Evolutionary conservation across 2,113 vertebrate species (phyloP).

Genomic region (Microcebus tavaratra): DNA sequence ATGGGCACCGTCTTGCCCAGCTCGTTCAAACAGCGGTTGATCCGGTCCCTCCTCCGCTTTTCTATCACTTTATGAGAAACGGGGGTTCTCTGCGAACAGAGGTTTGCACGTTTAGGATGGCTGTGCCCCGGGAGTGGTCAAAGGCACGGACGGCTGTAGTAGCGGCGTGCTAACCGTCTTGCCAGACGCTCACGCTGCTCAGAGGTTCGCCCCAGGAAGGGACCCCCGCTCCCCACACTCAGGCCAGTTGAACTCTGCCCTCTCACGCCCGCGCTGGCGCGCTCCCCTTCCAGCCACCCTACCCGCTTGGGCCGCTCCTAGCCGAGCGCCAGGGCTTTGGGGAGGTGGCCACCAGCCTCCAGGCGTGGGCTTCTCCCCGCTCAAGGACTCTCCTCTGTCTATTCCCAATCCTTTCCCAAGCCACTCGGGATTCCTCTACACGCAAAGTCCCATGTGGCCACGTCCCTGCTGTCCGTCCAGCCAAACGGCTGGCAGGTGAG

Average conservation of each 20-base stretch:
- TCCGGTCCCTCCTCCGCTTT: conserved; percentile 95
- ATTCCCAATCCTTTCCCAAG: neutral
- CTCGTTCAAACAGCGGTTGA: conserved; percentile 96
- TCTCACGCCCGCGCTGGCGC: neutral
- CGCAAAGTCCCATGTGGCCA: neutral
- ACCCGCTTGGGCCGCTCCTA: neutral
- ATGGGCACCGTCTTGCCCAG: conserved; percentile 97
- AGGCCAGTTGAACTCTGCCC: neutral
- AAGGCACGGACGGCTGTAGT: neutral
- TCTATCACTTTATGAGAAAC: conserved; percentile 99
- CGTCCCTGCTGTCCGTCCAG: neutral
- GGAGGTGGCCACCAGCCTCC: neutral
- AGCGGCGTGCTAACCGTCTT: neutral
- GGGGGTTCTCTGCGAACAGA: conserved; percentile 90
- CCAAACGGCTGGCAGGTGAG: neutral
- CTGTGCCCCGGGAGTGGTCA: neutral
- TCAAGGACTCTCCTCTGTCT: neutral
- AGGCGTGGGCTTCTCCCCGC: neutral
- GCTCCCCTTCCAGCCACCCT: neutral
- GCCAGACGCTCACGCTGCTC: neutral
- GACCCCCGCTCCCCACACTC: neutral
- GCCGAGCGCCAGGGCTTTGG: neutral
- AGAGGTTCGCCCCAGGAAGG: neutral
- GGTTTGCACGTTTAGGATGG: neutral
- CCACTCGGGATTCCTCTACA: neutral